Percentiles rank a stretch among this genome's conserved stretches.
These are phyloP conservation scores for Misgurnus anguillicaudatus DNA, from an alignment of 2,113 vertebrate species.

Conservation along the genomic window DNA sequence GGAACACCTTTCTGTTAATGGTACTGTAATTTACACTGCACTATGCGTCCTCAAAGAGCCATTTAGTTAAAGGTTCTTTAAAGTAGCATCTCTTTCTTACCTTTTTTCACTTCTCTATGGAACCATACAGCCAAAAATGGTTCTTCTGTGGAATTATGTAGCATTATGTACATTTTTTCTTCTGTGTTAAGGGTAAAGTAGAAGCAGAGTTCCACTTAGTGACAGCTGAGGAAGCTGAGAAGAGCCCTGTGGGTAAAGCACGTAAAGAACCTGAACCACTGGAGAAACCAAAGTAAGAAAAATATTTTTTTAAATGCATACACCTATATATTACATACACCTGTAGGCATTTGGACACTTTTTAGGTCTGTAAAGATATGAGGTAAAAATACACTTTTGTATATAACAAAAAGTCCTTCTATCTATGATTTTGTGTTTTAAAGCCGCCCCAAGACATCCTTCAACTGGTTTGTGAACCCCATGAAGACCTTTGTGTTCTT, in stretches of 20 bases:
- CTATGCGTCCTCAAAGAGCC: not conserved
- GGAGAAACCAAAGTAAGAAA: constrained; percentile 88
- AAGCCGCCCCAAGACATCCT: constrained; percentile 89
- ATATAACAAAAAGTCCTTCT: not conserved
- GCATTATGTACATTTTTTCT: not conserved
- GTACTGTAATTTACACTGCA: constrained; percentile 62
- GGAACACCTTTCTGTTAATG: constrained; percentile 81
- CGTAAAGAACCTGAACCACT: constrained; percentile 90
- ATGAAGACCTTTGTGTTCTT: constrained; percentile 92
- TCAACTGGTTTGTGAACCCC: constrained; percentile 91
- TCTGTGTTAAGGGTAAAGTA: constrained; percentile 85
- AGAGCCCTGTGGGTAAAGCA: constrained; percentile 83
- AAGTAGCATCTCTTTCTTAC: too few species aligned
- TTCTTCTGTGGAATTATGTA: too few species aligned
- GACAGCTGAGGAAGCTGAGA: constrained; percentile 85
- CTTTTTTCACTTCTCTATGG: too few species aligned
- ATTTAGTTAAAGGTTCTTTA: too few species aligned
- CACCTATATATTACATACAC: too few species aligned
- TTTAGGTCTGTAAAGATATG: not conserved
- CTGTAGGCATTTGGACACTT: too few species aligned
- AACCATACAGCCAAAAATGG: too few species aligned
- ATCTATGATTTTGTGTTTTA: not conserved
- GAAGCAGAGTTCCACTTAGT: constrained; percentile 91
- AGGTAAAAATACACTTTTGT: too few species aligned
- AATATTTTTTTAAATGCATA: too few species aligned